phyloP scores from a whole-genome alignment of 1,140 invertebrate species.

The Neodiprion virginianus region DNA sequence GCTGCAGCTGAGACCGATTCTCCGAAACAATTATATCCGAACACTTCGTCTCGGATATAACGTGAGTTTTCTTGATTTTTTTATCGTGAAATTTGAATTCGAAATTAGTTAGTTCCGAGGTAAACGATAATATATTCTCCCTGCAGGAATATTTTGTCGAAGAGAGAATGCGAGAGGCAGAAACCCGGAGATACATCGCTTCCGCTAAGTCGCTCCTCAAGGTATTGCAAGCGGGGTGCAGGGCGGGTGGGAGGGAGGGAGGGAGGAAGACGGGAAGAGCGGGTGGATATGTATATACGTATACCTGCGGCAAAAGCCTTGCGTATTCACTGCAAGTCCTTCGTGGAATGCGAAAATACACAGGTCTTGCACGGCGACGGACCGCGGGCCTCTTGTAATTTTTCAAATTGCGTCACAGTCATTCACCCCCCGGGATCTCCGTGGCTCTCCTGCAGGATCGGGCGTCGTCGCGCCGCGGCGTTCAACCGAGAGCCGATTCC shows the following conservation, averaged over 20 bases:
- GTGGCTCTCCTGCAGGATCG: constrained; percentile 20
- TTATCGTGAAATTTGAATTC: too few species aligned
- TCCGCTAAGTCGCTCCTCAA: too few species aligned
- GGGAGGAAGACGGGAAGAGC: neutral
- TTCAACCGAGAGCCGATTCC: constrained; percentile 16
- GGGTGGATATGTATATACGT: constrained; percentile 6
- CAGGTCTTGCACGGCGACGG: constrained; percentile 23
- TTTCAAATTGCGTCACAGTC: constrained; percentile 57
- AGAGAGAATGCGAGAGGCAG: too few species aligned
- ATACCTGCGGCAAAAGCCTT: constrained; percentile 20
- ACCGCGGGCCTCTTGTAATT: constrained; percentile 51
- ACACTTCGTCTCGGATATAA: neutral
- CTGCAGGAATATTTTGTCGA: too few species aligned
- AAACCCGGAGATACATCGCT: too few species aligned
- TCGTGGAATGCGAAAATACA: constrained; percentile 23
- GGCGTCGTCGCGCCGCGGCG: constrained; percentile 21
- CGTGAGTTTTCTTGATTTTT: too few species aligned
- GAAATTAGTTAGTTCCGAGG: too few species aligned
- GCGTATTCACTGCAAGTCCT: constrained; percentile 24
- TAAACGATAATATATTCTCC: too few species aligned
- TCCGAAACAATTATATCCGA: constrained; percentile 27
- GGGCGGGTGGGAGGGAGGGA: neutral
- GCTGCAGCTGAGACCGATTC: constrained; percentile 39
- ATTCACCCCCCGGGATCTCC: constrained; percentile 38
- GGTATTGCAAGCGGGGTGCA: too few species aligned